Percentiles rank a stretch among this genome's conserved stretches.
Conservation (phyloP, 2,888 invertebrate genomes). For the Serripes groenlandicus region DNA sequence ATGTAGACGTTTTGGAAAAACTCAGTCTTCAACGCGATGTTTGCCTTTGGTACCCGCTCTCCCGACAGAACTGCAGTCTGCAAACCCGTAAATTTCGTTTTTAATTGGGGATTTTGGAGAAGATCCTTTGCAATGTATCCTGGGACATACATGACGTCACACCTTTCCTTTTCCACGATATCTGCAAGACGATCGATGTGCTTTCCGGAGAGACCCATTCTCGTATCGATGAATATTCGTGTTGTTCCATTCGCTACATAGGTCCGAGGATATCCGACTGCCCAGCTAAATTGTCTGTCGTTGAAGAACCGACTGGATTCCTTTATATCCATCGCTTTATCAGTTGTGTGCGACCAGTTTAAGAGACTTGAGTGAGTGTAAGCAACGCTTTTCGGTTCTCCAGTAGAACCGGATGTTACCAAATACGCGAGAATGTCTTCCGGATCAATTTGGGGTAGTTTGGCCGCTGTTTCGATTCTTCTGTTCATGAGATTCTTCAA, state of each 20-base stretch:
- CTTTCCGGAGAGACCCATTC: slow-evolving; percentile 42
- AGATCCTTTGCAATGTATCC: slow-evolving; percentile 54
- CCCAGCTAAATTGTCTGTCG: slow-evolving; percentile 61
- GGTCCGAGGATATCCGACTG: slow-evolving; percentile 51
- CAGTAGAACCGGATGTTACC: slow-evolving; percentile 59
- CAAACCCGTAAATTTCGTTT: slow-evolving; percentile 38
- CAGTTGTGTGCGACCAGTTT: slow-evolving; percentile 35
- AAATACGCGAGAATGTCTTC: slow-evolving; percentile 54
- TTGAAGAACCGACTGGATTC: slow-evolving; percentile 36
- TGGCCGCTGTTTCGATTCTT: neutral
- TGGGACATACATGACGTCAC: slow-evolving; percentile 54
- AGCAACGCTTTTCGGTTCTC: slow-evolving; percentile 50
- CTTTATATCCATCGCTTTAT: slow-evolving; percentile 14
- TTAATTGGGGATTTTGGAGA: slow-evolving; percentile 11
- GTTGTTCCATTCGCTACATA: slow-evolving; percentile 51
- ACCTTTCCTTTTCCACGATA: slow-evolving; percentile 51
- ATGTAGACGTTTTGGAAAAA: slow-evolving; percentile 20
- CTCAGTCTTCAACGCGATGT: slow-evolving; percentile 1
- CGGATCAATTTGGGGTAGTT: slow-evolving; percentile 46
- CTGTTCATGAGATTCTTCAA: neutral
- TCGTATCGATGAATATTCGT: slow-evolving; percentile 50
- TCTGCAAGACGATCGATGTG: slow-evolving; percentile 39
- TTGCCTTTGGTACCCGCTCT: slow-evolving; percentile 31
- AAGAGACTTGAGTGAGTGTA: slow-evolving; percentile 53
- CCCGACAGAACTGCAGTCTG: slow-evolving; percentile 32